A percentile compares a stretch with the other conserved stretches of the same genome.
Evolutionary conservation across 2,113 vertebrate genomes (phyloP).

Genomic region (Tenebrosternarchus preto): DNA sequence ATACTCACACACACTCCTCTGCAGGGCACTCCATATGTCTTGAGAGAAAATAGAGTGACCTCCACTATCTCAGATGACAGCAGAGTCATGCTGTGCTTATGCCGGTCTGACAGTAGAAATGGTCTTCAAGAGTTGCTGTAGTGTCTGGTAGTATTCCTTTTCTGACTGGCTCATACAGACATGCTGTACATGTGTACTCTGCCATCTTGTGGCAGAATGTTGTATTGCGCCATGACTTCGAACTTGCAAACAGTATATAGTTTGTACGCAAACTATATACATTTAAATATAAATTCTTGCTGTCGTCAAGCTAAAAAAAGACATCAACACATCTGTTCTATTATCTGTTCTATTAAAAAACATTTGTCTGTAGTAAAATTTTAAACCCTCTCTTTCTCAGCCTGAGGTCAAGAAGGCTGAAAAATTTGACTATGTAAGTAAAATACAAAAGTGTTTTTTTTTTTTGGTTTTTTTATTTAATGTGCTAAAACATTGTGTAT

Average conservation of each 20-base stretch:
- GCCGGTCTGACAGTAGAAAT: neutral
- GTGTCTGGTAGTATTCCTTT: conserved; percentile 9
- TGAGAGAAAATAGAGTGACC: neutral
- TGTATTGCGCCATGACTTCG: neutral
- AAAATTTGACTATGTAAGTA: conserved; percentile 88
- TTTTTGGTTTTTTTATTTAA: neutral
- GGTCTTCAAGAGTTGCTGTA: neutral
- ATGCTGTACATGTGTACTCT: conserved; percentile 25
- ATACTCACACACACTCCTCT: neutral
- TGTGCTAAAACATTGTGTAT: too few species aligned
- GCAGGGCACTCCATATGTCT: neutral
- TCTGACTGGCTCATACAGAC: too few species aligned
- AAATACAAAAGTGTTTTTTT: neutral
- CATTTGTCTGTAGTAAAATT: neutral
- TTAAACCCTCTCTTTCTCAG: conserved; percentile 59
- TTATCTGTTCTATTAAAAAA: too few species aligned
- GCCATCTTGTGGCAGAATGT: conserved; percentile 43
- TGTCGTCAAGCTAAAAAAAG: neutral
- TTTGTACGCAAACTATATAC: too few species aligned
- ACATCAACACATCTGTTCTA: neutral
- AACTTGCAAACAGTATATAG: neutral
- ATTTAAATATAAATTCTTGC: neutral
- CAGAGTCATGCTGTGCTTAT: neutral
- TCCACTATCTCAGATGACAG: neutral
- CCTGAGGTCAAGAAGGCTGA: conserved; percentile 83